Evolutionary conservation across 2,888 invertebrate genomes (phyloP).

Genomic region (Monoplex corrugatus): DNA sequence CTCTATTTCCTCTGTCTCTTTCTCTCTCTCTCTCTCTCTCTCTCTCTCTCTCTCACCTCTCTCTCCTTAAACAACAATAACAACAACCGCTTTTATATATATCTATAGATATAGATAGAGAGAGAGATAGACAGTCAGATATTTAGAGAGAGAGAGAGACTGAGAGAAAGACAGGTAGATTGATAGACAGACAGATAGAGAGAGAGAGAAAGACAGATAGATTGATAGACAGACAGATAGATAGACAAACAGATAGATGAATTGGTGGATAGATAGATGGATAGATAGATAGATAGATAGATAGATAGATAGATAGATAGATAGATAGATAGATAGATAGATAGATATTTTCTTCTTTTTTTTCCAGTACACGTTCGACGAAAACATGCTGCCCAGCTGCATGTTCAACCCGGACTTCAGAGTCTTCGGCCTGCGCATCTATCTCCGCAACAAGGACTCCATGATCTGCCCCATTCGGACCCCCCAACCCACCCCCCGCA

Average conservation of each 20-base stretch:
- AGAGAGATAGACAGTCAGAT: too few species aligned
- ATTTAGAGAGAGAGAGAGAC: too few species aligned
- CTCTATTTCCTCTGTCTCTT: too few species aligned
- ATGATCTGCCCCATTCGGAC: conserved; percentile 59
- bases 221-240: too few species aligned
- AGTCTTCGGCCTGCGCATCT: conserved; percentile 74
- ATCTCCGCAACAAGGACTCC: conserved; percentile 69
- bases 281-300: too few species aligned
- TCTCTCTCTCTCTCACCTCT: background rate
- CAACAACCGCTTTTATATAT: too few species aligned
- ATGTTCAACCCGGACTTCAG: conserved; percentile 73
- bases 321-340: background rate
- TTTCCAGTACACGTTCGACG: conserved; percentile 72
- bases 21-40: background rate
- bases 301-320: background rate
- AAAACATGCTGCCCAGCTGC: conserved; percentile 70
- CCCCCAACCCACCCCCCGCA: background rate
- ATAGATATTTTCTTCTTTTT: background rate
- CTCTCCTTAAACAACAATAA: background rate
- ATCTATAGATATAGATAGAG: too few species aligned
- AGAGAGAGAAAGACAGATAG: background rate
- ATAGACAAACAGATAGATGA: too few species aligned
- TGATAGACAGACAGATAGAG: background rate
- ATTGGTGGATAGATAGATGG: too few species aligned
- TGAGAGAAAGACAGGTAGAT: too few species aligned